Conservation (phyloP, 2,113 vertebrate species). For the Panthera tigris region DNA sequence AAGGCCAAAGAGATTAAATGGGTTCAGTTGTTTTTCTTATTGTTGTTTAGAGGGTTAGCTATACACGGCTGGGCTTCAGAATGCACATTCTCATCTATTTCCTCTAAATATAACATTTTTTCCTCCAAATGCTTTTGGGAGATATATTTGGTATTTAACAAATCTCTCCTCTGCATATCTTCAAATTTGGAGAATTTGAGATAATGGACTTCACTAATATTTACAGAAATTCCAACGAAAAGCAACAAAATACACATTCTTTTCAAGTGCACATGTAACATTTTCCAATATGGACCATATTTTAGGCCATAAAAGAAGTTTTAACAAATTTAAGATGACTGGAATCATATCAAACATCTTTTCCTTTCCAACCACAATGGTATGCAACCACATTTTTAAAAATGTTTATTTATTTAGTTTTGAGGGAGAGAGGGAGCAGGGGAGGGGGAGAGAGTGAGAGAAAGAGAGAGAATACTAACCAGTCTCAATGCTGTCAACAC, state of each 20-base stretch:
- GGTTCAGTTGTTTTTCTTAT: background rate
- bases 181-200: conserved; percentile 5
- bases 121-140: background rate
- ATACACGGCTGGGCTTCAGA: background rate
- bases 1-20: background rate
- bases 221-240: background rate
- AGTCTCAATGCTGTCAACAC: no score
- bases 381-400: background rate
- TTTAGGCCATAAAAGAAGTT: background rate
- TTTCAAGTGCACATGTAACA: background rate
- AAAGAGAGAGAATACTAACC: no score
- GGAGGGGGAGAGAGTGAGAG: no score
- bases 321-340: background rate
- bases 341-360: background rate
- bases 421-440: no score
- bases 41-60: background rate
- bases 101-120: background rate
- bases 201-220: background rate
- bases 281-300: background rate
- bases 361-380: background rate
- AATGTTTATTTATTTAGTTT: no score
- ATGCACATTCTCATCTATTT: background rate
- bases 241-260: background rate
- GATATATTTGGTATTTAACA: background rate
- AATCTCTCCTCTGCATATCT: background rate